Conservation (phyloP, 2,888 invertebrate genomes). For the Eupelmus urozonus region DNA sequence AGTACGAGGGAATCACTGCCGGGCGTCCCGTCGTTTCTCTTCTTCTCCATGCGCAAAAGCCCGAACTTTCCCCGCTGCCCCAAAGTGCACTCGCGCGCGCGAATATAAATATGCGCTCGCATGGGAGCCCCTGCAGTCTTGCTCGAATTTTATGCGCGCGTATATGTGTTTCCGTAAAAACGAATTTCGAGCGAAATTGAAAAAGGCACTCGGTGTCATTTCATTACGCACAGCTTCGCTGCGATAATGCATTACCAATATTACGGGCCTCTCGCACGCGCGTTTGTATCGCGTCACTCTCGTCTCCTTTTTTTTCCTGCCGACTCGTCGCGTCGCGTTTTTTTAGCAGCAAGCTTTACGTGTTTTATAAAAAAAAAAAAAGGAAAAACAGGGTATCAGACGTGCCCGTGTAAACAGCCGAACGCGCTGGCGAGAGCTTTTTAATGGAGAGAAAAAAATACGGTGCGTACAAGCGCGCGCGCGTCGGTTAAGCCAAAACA, state of each 20-base stretch:
- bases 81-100: background rate
- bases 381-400: background rate
- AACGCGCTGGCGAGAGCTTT: slow-evolving; percentile 4
- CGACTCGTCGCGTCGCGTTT: background rate
- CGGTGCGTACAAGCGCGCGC: background rate
- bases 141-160: background rate
- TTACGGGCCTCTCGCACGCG: slow-evolving; percentile 15
- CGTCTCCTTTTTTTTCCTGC: background rate
- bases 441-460: slow-evolving; percentile 22
- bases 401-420: slow-evolving; percentile 3
- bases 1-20: slow-evolving; percentile 1
- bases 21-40: slow-evolving; percentile 15
- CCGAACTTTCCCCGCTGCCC: background rate
- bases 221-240: background rate
- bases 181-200: background rate
- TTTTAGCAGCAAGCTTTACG: background rate
- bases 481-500: slow-evolving; percentile 15
- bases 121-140: background rate
- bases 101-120: background rate
- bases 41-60: background rate
- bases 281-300: background rate
- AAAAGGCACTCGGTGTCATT: background rate
- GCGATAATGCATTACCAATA: slow-evolving; percentile 38
- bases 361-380: slow-evolving; percentile 15
- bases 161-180: slow-evolving; percentile 5